Conservation (phyloP, 2,797 vertebrate species). For the Atherinosoma microstoma region DNA sequence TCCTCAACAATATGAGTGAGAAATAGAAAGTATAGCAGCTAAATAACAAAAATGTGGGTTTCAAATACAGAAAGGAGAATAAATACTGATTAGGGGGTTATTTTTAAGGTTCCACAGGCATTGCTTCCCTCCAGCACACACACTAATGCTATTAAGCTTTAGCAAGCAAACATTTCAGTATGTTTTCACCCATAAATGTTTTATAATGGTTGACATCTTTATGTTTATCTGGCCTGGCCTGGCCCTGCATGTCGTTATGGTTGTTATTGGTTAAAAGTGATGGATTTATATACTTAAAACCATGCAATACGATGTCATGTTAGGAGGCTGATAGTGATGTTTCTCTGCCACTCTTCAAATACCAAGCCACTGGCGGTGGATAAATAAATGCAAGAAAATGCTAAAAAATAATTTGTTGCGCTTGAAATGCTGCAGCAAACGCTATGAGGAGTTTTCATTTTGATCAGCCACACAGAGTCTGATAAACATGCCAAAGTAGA, state of each 20-base stretch:
- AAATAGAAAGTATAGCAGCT: background rate
- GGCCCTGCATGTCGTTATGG: background rate
- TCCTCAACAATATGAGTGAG: conserved; percentile 10
- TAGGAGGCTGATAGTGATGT: too few relatives aligned
- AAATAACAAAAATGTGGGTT: background rate
- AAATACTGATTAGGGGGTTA: background rate
- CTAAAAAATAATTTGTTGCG: too few relatives aligned
- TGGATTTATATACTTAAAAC: too few relatives aligned
- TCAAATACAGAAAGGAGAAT: background rate
- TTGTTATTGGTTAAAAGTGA: too few relatives aligned
- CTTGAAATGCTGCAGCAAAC: background rate
- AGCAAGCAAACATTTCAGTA: background rate
- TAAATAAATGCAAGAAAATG: background rate
- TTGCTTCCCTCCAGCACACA: background rate
- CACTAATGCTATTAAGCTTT: background rate
- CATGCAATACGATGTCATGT: too few relatives aligned
- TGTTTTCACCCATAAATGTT: background rate
- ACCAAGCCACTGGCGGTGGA: too few relatives aligned
- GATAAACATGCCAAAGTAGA: background rate
- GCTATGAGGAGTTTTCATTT: background rate
- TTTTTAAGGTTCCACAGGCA: background rate
- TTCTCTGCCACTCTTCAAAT: too few relatives aligned
- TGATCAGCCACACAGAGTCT: too few relatives aligned
- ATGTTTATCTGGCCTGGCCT: background rate
- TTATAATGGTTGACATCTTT: background rate